Conservation (phyloP, 1,140 invertebrate genomes). For the Lordiphosa stackelbergi region DNA sequence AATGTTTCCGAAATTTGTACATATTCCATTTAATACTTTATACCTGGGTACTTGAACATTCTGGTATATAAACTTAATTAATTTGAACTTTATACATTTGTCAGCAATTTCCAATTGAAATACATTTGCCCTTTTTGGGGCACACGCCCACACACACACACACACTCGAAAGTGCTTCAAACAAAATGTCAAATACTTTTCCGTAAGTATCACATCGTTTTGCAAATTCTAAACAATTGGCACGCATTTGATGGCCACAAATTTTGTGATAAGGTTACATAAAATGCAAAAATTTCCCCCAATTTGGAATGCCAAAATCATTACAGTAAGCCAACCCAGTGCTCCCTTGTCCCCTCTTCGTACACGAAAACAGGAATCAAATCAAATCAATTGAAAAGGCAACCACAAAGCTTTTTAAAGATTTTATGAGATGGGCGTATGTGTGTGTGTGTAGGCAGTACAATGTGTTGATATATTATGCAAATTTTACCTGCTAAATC, state of each 20-base stretch:
- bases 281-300: conserved; percentile 46
- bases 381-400: conserved; percentile 62
- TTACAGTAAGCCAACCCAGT: conserved; percentile 34
- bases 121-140: conserved; percentile 23
- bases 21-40: no score
- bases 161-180: conserved; percentile 20
- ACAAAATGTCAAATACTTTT: conserved; percentile 2
- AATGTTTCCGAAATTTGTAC: no score
- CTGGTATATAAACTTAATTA: no score
- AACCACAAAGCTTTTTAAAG: conserved; percentile 55
- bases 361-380: conserved; percentile 36
- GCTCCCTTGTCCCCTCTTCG: neutral
- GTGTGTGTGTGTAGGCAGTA: conserved; percentile 29
- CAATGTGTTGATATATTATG: conserved; percentile 59
- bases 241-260: conserved; percentile 50
- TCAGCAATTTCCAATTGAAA: conserved; percentile 37
- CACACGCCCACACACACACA: conserved; percentile 16
- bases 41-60: no score
- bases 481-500: conserved; percentile 48
- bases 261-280: conserved; percentile 52
- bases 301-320: conserved; percentile 53
- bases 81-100: conserved; percentile 9
- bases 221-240: neutral
- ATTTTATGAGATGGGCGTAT: conserved; percentile 47
- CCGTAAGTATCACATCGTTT: no score